phyloP scores from a whole-genome alignment of 2,797 vertebrate species.

The Balearica regulorum region DNA sequence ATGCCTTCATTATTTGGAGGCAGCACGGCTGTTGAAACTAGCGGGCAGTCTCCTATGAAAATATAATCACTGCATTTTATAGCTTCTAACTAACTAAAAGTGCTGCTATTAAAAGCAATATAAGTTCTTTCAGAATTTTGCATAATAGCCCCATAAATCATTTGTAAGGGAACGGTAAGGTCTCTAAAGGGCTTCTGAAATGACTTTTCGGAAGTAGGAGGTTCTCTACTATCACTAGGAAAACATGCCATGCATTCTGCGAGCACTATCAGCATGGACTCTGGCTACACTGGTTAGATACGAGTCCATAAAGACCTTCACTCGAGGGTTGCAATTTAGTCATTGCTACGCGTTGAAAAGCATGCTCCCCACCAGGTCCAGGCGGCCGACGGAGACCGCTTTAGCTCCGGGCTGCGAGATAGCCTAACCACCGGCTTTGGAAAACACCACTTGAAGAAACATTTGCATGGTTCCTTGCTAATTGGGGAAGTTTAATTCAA shows the following conservation, averaged over 20 bases:
- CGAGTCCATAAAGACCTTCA: not conserved
- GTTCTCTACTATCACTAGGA: not conserved
- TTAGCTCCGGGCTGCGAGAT: fast-evolving
- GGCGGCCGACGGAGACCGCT: not conserved
- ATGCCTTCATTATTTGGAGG: not conserved
- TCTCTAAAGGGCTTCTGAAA: slow-evolving; percentile 1
- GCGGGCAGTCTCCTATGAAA: not conserved
- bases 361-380: not conserved
- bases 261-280: not conserved
- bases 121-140: not conserved
- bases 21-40: not conserved
- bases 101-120: slow-evolving; percentile 16
- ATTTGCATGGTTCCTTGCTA: slow-evolving; percentile 29
- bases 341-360: not conserved
- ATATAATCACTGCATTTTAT: not conserved
- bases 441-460: not conserved
- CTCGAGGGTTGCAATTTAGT: not conserved
- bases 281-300: not conserved
- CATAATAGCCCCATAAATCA: not conserved
- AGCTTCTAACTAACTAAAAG: slow-evolving; percentile 13
- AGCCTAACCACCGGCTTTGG: not conserved
- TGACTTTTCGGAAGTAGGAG: slow-evolving; percentile 17
- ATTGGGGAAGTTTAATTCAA: slow-evolving; percentile 31
- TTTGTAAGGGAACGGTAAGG: not conserved
- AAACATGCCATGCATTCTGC: slow-evolving; percentile 22